Base-by-base conservation (phyloP, 1,140 invertebrate species). In the Bombus cullumanus region DNA sequence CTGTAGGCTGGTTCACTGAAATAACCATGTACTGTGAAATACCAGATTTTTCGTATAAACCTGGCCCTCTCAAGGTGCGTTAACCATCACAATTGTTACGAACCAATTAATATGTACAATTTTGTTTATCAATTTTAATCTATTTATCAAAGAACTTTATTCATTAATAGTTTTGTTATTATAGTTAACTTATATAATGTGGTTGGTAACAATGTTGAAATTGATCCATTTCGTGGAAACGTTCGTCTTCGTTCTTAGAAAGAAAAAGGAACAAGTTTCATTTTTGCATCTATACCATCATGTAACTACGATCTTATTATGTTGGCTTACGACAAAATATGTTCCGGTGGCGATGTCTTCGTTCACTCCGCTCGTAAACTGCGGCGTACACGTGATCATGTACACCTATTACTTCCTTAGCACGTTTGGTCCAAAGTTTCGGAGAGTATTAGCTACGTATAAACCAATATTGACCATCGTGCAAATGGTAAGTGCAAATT, bases 281-380 rank as follows among this genome's bases (percentile, higher is more conserved):
- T 96, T 96, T 89, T 93, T 97, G 12, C 97, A 97, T 89, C 90
- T 97, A 8, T 97, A 97, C 84, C 97, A 97, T 94, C 97, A 97
- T 88, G 93, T 96, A 69, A 96, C 96, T 71, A 96, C 97, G 59
- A 92, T 96, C 53, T 47, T 95, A 1, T 90, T 97, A 0, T 95
- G 96, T 9, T 90, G 87, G 86, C 2, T 69, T 1, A 28, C 25
- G 0, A 66, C 69, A 18, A 86, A 57, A 57, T 85, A 84, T 39
- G 5, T 86, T 18, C 43, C 85, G 78, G 92, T 90, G 41, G 92
- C 89, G 15, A 89, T 92, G 89, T 59, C 83, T 6, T 82, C 89
- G 1, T 86, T 94, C 69, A 77, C 74, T 6, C 18, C 86, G 10
- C 13, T 94, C 8, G 1, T 94, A 8, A 95, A 95, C 75, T 85